These are phyloP conservation scores for Cheilosia impressa DNA, from an alignment of 2,888 invertebrate species.

Conservation along the genomic window DNA sequence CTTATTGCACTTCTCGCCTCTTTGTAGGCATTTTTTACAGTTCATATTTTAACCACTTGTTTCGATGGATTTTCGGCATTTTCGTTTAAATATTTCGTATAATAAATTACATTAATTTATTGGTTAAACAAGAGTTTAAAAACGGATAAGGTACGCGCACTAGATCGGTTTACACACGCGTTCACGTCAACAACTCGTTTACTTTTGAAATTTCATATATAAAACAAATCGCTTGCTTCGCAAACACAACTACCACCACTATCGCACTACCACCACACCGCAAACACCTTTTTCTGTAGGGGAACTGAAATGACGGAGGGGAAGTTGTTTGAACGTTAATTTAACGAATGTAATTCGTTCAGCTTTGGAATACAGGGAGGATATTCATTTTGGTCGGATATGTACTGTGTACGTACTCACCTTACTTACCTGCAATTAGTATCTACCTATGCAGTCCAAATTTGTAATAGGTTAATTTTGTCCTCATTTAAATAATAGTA, in stretches of 20 bases:
- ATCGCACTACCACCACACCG: neutral
- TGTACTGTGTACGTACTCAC: too few relatives aligned
- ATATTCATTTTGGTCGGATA: neutral
- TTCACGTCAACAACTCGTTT: constrained; percentile 78
- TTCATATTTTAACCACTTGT: constrained; percentile 17
- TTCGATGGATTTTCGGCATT: constrained; percentile 35
- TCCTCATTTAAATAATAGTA: too few relatives aligned
- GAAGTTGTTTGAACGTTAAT: constrained; percentile 61
- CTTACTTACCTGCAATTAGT: too few relatives aligned
- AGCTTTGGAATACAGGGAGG: constrained; percentile 21
- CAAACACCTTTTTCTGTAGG: constrained; percentile 50
- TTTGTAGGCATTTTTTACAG: constrained; percentile 13
- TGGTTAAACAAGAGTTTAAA: constrained; percentile 36
- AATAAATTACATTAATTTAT: constrained; percentile 35
- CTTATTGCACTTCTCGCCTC: constrained; percentile 46
- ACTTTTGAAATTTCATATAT: constrained; percentile 70
- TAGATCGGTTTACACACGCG: constrained; percentile 72
- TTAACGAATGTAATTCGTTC: constrained; percentile 66
- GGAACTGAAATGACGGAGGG: constrained; percentile 64
- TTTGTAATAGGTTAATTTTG: too few relatives aligned
- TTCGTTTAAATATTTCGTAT: constrained; percentile 28
- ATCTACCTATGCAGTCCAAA: too few relatives aligned
- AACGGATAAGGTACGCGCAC: constrained; percentile 60
- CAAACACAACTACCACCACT: constrained; percentile 37
- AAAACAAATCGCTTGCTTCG: constrained; percentile 19